These are phyloP conservation scores for Scomber colias DNA, from an alignment of 2,113 vertebrate species.

Conservation along the genomic window DNA sequence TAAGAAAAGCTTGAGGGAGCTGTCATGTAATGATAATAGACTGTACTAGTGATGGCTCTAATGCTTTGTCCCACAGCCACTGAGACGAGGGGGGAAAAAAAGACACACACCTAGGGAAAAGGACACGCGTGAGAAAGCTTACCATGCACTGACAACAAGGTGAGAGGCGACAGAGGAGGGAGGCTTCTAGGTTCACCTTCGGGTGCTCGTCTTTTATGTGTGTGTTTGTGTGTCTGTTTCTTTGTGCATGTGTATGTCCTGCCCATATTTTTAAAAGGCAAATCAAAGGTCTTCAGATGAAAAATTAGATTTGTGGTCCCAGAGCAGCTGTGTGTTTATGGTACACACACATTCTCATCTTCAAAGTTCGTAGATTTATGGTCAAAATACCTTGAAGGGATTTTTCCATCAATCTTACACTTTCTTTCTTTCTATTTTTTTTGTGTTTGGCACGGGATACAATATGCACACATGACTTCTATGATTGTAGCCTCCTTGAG, in stretches of 20 bases:
- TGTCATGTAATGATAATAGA: conserved; percentile 63
- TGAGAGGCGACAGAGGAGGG: conserved; percentile 25
- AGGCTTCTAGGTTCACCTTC: conserved; percentile 24
- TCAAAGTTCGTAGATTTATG: conserved; percentile 44
- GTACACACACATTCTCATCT: conserved; percentile 19
- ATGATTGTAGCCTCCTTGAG: conserved; percentile 49
- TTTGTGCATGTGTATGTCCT: conserved; percentile 4
- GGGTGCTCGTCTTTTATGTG: conserved; percentile 7
- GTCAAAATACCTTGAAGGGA: background rate
- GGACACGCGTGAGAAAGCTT: conserved; percentile 58
- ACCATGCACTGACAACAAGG: conserved; percentile 78
- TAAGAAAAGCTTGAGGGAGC: conserved; percentile 43
- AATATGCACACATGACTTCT: conserved; percentile 23
- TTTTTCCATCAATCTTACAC: conserved; percentile 30
- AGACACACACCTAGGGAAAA: conserved; percentile 39
- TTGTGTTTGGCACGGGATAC: conserved; percentile 12
- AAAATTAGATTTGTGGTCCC: conserved; percentile 25
- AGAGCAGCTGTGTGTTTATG: conserved; percentile 1
- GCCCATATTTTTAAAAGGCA: conserved; percentile 8
- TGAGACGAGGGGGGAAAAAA: conserved; percentile 32
- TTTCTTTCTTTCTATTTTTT: background rate
- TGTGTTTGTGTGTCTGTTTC: background rate
- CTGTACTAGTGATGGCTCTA: conserved; percentile 57
- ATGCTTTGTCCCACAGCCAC: conserved; percentile 55
- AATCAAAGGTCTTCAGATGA: conserved; percentile 41